Conservation (phyloP, 2,888 invertebrate genomes). For the Laspeyria flexula region DNA sequence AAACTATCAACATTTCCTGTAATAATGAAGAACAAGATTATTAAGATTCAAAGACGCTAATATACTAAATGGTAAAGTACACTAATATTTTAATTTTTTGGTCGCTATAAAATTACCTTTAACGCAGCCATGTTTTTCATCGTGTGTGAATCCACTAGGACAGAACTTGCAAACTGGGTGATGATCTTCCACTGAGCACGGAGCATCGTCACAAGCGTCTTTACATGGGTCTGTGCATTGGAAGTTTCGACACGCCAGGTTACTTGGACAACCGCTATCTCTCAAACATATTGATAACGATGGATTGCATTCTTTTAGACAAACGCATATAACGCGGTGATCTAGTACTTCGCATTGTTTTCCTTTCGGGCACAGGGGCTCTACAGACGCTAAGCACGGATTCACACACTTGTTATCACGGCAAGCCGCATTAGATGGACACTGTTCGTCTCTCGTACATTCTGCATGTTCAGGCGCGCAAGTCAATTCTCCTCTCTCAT, state of each 20-base stretch:
- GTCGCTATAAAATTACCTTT: constrained; percentile 91
- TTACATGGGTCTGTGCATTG: constrained; percentile 96
- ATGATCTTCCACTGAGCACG: constrained; percentile 97
- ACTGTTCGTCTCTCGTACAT: constrained; percentile 93
- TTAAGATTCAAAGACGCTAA: constrained; percentile 77
- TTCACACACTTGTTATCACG: constrained; percentile 93
- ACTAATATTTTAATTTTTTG: constrained; percentile 48
- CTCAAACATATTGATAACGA: constrained; percentile 94
- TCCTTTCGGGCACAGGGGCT: constrained; percentile 91
- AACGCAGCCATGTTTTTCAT: constrained; percentile 97
- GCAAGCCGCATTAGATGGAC: constrained; percentile 94
- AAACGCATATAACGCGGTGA: constrained; percentile 94
- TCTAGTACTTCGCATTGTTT: constrained; percentile 95
- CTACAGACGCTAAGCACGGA: constrained; percentile 90
- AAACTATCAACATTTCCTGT: constrained; percentile 84
- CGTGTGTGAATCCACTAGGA: constrained; percentile 96
- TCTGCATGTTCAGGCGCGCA: constrained; percentile 94
- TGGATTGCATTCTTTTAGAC: constrained; percentile 94
- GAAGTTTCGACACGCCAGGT: constrained; percentile 94
- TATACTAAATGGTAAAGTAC: constrained; percentile 65
- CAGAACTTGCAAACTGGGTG: constrained; percentile 98
- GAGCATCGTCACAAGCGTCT: constrained; percentile 94
- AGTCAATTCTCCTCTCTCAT: constrained; percentile 94
- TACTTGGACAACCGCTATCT: constrained; percentile 94
- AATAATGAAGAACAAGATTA: constrained; percentile 85